Percentiles rank a stretch among this genome's conserved stretches.
These are phyloP conservation scores for Pseudomyrmex concolor DNA, from an alignment of 1,140 invertebrate genomes.

Conservation along the genomic window DNA sequence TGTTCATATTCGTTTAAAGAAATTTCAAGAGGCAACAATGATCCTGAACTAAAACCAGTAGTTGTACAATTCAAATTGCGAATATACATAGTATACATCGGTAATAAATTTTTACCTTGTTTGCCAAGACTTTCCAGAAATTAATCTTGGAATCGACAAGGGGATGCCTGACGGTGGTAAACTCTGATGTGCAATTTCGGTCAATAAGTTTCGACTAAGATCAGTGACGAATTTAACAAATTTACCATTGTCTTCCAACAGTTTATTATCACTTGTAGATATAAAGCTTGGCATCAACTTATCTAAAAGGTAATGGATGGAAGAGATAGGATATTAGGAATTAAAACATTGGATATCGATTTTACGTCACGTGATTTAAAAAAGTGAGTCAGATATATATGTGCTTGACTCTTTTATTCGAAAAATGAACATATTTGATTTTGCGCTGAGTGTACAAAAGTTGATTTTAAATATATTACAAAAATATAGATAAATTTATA, in stretches of 20 bases:
- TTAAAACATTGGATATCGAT: conserved; percentile 7
- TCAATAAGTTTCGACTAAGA: conserved; percentile 73
- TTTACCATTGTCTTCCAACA: conserved; percentile 4
- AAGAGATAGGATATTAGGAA: conserved; percentile 28
- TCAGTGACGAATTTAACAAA: conserved; percentile 65
- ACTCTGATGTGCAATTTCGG: conserved; percentile 78
- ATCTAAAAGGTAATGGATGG: conserved; percentile 69
- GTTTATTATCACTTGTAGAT: conserved; percentile 15
- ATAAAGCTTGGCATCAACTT: conserved; percentile 66
- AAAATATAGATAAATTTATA: conserved; percentile 2
- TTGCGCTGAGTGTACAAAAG: not conserved
- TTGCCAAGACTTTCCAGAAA: conserved; percentile 61
- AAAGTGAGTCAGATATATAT: conserved; percentile 9
- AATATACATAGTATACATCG: conserved; percentile 15
- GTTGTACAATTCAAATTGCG: not conserved
- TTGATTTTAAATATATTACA: conserved; percentile 25
- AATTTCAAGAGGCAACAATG: conserved; percentile 65
- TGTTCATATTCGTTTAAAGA: conserved; percentile 75
- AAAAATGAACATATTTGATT: conserved; percentile 33
- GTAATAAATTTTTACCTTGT: conserved; percentile 51
- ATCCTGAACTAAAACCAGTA: conserved; percentile 58
- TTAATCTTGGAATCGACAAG: conserved; percentile 69
- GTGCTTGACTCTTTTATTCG: conserved; percentile 53
- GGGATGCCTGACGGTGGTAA: conserved; percentile 79
- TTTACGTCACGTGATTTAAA: not conserved